Base-by-base conservation (phyloP, 2,888 invertebrate species). In the Panopea generosa region DNA sequence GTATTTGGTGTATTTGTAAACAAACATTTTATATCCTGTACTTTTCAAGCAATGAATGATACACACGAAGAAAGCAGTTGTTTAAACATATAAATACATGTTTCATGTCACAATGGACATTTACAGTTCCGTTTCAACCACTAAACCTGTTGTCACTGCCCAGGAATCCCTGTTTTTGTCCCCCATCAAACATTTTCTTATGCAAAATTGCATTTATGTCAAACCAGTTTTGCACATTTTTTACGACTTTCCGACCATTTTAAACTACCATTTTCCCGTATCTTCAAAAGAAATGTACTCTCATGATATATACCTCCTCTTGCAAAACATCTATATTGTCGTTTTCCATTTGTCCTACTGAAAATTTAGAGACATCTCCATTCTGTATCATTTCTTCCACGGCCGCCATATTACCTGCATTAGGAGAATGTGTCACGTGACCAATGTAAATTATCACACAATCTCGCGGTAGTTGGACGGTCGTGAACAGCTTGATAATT, bases 391-490 rank as follows among this genome's bases (percentile, higher is more conserved):
- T 82, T 71, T 87, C 85, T 68, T 87, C 84, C 53, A 89, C 88
- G 82, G 87, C 89, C 87, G 89, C 90, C 90, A 90, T 90, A 85
- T 87, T 89, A 87, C 84, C 87, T 86, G 84, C 87, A 87, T 84
- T 81, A 85, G 82, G 83, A 86, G 84, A 81, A 69, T 76, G 82
- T 68, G 78, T 90, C 90, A 90, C 90, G 90, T 90, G 90, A 90
- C 86, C 84, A 84, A 62, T 71, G 83, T 83, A 87, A 84, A 86
- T 85, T 86, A 87, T 86, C 86, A 82, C 87, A 81, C 78, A 76
- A 77, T 85, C 85, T 87, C 86, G 85, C 84, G 86, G 81, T 77
- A 81, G 70, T 86, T 82, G 60, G 55, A 61, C 53, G 60, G 56
- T 56, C 68, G 33, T 55, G 61, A 65, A 73, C 69, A 29, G 16